Evolutionary conservation across 2,888 invertebrate species (phyloP).

Genomic region (Netelia fuscicornis): DNA sequence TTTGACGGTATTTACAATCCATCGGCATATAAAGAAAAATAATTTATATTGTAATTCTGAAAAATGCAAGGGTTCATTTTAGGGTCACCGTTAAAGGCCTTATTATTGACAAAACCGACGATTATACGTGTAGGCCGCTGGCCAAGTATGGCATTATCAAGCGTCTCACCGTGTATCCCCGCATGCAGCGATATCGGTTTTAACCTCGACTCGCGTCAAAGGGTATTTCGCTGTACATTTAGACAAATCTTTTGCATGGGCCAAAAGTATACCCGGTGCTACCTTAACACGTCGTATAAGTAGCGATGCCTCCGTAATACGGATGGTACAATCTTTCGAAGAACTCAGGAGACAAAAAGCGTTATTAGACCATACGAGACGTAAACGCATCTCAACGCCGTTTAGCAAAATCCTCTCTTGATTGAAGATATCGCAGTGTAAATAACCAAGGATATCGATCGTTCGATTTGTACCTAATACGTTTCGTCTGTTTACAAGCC

Average conservation of each 20-base stretch:
- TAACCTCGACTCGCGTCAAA: constrained; percentile 69
- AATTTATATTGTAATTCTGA: neutral
- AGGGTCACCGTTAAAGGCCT: neutral
- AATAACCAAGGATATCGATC: constrained; percentile 20
- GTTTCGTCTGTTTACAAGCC: neutral
- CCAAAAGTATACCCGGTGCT: constrained; percentile 71
- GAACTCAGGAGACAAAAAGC: constrained; percentile 61
- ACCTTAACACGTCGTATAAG: constrained; percentile 71
- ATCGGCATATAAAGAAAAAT: neutral
- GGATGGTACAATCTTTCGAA: constrained; percentile 57
- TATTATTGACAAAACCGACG: neutral
- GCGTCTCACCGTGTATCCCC: constrained; percentile 70
- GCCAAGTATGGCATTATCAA: constrained; percentile 77
- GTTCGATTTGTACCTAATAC: neutral
- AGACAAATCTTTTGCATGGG: constrained; percentile 71
- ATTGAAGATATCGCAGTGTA: constrained; percentile 65
- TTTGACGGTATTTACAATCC: neutral
- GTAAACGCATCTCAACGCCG: constrained; percentile 59
- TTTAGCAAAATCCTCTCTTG: constrained; percentile 64
- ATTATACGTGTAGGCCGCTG: constrained; percentile 22
- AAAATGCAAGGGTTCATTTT: neutral
- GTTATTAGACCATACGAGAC: constrained; percentile 20
- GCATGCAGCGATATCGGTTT: constrained; percentile 70
- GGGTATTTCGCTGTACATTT: constrained; percentile 72
- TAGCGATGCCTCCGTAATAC: constrained; percentile 62